These are phyloP conservation scores for Baryphthengus martii DNA, from an alignment of 2,113 vertebrate species.

Conservation along the genomic window DNA sequence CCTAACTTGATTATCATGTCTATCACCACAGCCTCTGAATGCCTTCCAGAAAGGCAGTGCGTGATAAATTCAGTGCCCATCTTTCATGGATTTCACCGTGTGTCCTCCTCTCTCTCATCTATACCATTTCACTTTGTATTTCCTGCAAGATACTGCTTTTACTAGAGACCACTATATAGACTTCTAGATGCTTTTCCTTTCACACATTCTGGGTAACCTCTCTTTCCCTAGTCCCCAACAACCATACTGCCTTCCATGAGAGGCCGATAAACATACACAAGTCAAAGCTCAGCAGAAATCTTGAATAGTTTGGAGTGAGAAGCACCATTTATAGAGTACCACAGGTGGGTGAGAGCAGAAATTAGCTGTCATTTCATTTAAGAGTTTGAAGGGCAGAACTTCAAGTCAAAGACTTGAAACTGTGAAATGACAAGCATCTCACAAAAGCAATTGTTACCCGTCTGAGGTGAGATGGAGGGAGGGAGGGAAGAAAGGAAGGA, in stretches of 20 bases:
- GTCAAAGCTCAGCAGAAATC: not conserved
- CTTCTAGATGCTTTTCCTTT: not conserved
- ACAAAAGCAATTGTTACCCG: not conserved
- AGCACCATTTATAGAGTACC: not conserved
- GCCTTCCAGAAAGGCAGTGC: not conserved
- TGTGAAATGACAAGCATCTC: not conserved
- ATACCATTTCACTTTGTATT: not conserved
- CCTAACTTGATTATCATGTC: not conserved
- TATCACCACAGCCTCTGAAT: not conserved
- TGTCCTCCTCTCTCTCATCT: not conserved
- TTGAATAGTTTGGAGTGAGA: not conserved
- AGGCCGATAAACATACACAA: not conserved
- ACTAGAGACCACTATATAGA: not conserved
- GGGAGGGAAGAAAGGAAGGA: not conserved
- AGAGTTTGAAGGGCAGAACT: not conserved
- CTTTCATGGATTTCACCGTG: not conserved
- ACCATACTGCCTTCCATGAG: not conserved
- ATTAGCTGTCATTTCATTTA: not conserved
- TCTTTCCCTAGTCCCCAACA: not conserved
- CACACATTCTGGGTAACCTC: not conserved
- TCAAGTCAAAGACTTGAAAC: slow-evolving; percentile 2
- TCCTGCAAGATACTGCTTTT: not conserved
- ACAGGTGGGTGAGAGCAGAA: not conserved
- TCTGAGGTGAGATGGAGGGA: not conserved
- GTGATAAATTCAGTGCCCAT: fast-evolving